Evolutionary conservation across 2,888 invertebrate species (phyloP), one percentile per base, ranked within the genome.

Genomic region (Apodemia zela): DNA sequence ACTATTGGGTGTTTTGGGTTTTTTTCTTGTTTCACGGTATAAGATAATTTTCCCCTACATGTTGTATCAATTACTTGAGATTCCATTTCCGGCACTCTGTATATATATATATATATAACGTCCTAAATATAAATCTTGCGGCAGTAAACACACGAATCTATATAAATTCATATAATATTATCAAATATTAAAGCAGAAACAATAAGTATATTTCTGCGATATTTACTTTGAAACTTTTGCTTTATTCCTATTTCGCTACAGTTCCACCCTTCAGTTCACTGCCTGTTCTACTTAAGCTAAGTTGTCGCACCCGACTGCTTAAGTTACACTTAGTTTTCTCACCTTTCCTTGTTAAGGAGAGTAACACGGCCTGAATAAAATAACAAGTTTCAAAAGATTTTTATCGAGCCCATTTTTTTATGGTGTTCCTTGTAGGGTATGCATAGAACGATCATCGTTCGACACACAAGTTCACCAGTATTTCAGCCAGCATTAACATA

Each of bases 271-370:
- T 58, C 18, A 21, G 17, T 45, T 42, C 35, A 18, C 54, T 61
- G 61, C 38, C 62, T 62, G 42, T 38, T 42, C 62, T 42, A 54
- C 62, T 54, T 57, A 60, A 57, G 57, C 7, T 25, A 57, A 60
- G 45, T 60, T 60, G 47, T 59, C 47, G 54, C 62, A 59, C 62
- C 62, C 59, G 59, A 45, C 47, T 47, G 57, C 60, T 60, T 47
- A 45, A 60, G 60, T 25, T 60, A 29, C 47, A 60, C 60, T 60
- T 59, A 63, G 29, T 63, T 63, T 63, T 47, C 35, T n/a, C 62
- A 63, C 62, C 59, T 63, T 63, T 29, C 59, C 47, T 45, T 35
- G 29, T 47, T 29, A 60, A 61, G 35, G 33, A 21, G 35, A 61
- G n/a, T 60, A 47, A 54, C 54, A 57, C n/a, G 29, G 15, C 57